Conservation (phyloP, 2,797 vertebrate genomes). For the Ambastaia sidthimunki region DNA sequence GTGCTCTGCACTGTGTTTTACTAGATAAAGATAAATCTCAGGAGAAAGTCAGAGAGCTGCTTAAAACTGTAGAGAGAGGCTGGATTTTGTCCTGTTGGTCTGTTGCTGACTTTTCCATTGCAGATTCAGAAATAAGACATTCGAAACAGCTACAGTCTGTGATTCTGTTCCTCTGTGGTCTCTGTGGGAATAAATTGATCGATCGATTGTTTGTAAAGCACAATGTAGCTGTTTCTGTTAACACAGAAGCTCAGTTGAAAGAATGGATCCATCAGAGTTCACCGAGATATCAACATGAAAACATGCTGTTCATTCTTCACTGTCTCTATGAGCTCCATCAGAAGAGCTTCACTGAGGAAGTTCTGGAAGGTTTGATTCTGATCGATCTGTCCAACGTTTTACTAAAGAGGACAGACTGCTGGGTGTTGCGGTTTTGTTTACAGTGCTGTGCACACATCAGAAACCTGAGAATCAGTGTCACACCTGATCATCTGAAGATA, state of each 20-base stretch:
- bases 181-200: constrained; percentile 2
- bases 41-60: constrained; percentile 20
- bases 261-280: constrained; percentile 20
- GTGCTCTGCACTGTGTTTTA: constrained; percentile 39
- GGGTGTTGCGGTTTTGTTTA: constrained; percentile 27
- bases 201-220: neutral
- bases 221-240: neutral
- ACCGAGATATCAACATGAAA: constrained; percentile 10
- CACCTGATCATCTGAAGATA: constrained; percentile 25
- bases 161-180: constrained; percentile 42
- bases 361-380: constrained; percentile 10
- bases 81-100: neutral
- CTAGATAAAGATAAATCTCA: constrained; percentile 21
- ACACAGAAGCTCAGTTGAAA: neutral
- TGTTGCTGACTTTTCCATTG: neutral
- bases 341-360: neutral
- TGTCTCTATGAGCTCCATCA: constrained; percentile 43
- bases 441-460: constrained; percentile 8
- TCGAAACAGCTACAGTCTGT: neutral
- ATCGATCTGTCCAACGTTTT: neutral
- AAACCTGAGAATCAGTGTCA: constrained; percentile 1
- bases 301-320: constrained; percentile 26
- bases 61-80: constrained; percentile 21
- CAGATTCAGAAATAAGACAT: neutral
- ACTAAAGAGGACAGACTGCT: constrained; percentile 14